Conservation (phyloP, 1,140 invertebrate species). For the Radopholus similis region DNA sequence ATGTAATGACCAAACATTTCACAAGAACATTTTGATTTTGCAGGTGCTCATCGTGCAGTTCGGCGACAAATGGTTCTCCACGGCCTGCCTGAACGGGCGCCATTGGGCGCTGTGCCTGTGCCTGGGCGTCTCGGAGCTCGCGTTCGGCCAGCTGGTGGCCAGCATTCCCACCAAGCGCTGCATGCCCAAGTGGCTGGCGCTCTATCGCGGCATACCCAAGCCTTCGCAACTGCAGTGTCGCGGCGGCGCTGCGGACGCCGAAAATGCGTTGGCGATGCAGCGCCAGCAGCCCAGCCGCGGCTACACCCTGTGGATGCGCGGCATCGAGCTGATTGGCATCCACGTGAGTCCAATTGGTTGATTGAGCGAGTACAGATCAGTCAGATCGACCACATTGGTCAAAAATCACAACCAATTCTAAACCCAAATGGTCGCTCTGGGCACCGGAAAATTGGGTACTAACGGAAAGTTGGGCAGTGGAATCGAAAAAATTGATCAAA, state of each 20-base stretch:
- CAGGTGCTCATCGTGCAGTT: conserved; percentile 96
- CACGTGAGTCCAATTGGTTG: conserved; percentile 49
- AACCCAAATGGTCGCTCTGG: too few species aligned
- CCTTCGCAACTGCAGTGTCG: conserved; percentile 19
- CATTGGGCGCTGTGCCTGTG: conserved; percentile 94
- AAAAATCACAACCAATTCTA: too few species aligned
- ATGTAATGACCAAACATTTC: too few species aligned
- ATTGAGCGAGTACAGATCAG: too few species aligned
- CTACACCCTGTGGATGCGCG: conserved; percentile 47
- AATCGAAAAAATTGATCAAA: too few species aligned
- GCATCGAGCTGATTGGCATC: conserved; percentile 51
- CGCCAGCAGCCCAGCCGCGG: conserved; percentile 17
- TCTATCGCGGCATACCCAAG: conserved; percentile 43
- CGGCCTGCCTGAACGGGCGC: conserved; percentile 77
- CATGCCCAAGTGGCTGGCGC: conserved; percentile 72
- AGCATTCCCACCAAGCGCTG: conserved; percentile 82
- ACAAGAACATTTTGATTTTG: too few species aligned
- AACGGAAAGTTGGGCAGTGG: too few species aligned
- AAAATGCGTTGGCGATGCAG: neutral
- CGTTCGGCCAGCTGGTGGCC: conserved; percentile 70
- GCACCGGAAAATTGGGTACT: too few species aligned
- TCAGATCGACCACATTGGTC: too few species aligned
- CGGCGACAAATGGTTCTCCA: conserved; percentile 79
- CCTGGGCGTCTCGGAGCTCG: conserved; percentile 86
- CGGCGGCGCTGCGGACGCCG: neutral